These are phyloP conservation scores for Megaceryle maxima DNA, from an alignment of 2,113 vertebrate species.

Conservation along the genomic window DNA sequence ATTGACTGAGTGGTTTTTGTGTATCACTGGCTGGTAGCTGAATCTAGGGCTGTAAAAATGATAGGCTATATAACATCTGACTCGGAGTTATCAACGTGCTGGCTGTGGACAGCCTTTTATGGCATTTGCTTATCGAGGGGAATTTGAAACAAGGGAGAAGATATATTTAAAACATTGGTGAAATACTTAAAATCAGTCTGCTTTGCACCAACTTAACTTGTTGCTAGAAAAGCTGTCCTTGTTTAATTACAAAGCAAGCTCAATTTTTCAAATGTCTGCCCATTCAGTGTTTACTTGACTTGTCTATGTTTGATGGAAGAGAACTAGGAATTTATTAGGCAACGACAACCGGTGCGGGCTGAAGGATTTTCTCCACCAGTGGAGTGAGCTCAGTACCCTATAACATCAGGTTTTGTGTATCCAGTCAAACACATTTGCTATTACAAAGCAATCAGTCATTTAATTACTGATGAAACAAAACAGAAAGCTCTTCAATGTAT, in stretches of 20 bases:
- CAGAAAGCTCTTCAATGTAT: not conserved
- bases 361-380: not conserved
- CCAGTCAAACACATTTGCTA: not conserved
- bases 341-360: not conserved
- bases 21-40: not conserved
- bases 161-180: not conserved
- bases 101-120: not conserved
- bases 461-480: conserved; percentile 25
- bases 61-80: not conserved
- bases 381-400: not conserved
- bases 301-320: not conserved
- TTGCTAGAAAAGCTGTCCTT: not conserved
- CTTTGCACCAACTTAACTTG: not conserved
- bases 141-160: not conserved
- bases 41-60: not conserved
- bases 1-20: not conserved
- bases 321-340: not conserved
- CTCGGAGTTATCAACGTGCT: not conserved
- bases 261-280: not conserved
- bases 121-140: not conserved
- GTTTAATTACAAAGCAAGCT: not conserved
- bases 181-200: not conserved
- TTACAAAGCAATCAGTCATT: conserved; percentile 25
- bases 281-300: not conserved
- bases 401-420: not conserved